phyloP scores from a whole-genome alignment of 1,140 invertebrate species.

The Cydia fagiglandana region DNA sequence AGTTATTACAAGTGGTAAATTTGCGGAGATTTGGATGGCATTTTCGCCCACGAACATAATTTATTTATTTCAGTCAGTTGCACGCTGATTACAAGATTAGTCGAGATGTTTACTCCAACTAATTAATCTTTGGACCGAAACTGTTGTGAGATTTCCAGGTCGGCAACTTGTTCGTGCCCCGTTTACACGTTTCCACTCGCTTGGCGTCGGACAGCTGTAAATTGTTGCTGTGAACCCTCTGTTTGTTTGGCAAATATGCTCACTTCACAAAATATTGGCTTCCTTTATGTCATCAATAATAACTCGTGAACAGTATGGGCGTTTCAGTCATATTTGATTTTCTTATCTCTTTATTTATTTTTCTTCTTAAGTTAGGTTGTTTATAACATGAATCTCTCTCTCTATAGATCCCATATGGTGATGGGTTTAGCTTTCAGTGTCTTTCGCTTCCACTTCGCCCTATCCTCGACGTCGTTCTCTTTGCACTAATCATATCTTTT shows the following conservation, averaged over 20 bases:
- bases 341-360: not conserved
- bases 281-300: not conserved
- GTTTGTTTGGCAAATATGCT: slow-evolving; percentile 35
- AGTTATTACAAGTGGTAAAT: slow-evolving; percentile 55
- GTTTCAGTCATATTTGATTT: not conserved
- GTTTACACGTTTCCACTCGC: slow-evolving; percentile 46
- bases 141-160: slow-evolving; percentile 60
- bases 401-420: too few relatives aligned
- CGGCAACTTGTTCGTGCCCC: slow-evolving; percentile 44
- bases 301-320: not conserved
- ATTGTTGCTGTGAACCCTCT: slow-evolving; percentile 32
- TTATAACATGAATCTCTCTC: too few relatives aligned
- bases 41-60: slow-evolving; percentile 59
- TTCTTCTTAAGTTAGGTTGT: too few relatives aligned
- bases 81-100: slow-evolving; percentile 70
- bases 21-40: slow-evolving; percentile 60
- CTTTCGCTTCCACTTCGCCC: too few relatives aligned
- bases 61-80: slow-evolving; percentile 68
- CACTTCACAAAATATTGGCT: slow-evolving; percentile 22
- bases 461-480: too few relatives aligned
- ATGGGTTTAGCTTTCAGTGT: too few relatives aligned
- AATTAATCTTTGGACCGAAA: slow-evolving; percentile 70
- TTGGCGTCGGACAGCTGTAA: slow-evolving; percentile 35
- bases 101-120: slow-evolving; percentile 59
- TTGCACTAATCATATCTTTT: too few relatives aligned